Base-by-base conservation (phyloP, 2,888 invertebrate genomes). In the Mythimna ferrago region DNA sequence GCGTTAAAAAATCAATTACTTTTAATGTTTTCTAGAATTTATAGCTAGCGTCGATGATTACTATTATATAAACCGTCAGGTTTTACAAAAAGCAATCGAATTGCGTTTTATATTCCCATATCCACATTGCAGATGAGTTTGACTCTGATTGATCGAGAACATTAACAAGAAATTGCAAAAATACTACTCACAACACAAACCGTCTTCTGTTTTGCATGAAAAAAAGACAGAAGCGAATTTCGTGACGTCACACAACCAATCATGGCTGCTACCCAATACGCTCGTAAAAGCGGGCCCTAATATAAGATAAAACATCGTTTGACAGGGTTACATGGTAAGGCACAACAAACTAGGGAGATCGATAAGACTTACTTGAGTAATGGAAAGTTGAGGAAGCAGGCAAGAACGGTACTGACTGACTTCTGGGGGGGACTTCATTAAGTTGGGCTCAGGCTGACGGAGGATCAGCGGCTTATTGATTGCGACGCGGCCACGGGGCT, bases 381-480 rank as follows among this genome's bases (percentile, higher is more conserved):
- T 84, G 75, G 81, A 83, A 84, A 81, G 81, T 81, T 78, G 61
- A 76, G 73, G 67, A 78, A 84, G 73, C 68, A 68, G 38, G 56
- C 65, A 67, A 71, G 70, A 75, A 80, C 75, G 62, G 71, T 72
- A 58, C 74, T 66, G 68, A 71, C 74, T 83, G 78, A 83, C 82
- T 86, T 86, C 82, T 83, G 76, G 71, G 72, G 66, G 71, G 75
- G 83, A 85, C 83, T 90, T 93, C 89, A 93, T 93, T 93, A 92
- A 91, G 89, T 91, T 88, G 87, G 90, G 90, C 90, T 93, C 89
- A 91, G 89, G 91, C 88, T 82, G 79, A 83, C 87, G 87, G 84
- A 82, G 87, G 89, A 88, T 88, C 88, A 86, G 82, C 82, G 85
- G 87, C 86, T 90, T 90, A 89, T 90, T 90, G 91, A 91, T 91